Conservation (phyloP, 2,113 vertebrate genomes). For the Hylia prasina region DNA sequence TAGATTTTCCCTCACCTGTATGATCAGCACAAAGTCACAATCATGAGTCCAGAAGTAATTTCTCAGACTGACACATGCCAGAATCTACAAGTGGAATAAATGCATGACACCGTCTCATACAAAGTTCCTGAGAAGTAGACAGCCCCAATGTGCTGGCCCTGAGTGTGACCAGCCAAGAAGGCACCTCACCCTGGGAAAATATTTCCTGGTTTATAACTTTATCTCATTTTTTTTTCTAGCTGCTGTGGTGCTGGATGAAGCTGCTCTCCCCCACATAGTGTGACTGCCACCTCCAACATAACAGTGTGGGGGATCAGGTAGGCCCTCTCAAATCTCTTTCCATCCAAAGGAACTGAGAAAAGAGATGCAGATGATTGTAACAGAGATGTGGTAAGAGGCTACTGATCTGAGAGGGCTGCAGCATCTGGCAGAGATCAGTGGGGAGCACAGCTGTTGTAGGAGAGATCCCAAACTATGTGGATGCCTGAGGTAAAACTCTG, state of each 20-base stretch:
- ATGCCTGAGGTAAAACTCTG: not conserved
- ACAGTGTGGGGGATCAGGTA: accelerated
- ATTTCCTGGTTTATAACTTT: not conserved
- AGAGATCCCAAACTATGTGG: not conserved
- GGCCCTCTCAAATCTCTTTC: not conserved
- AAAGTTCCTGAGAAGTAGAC: not conserved
- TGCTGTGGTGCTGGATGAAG: not conserved
- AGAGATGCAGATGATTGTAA: not conserved
- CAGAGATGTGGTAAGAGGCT: not conserved
- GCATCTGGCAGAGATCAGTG: not conserved
- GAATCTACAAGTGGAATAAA: not conserved
- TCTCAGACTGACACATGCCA: not conserved
- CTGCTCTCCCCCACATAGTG: not conserved
- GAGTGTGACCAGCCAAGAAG: not conserved
- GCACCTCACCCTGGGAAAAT: not conserved
- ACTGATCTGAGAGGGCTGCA: not conserved
- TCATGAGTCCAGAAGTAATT: not conserved
- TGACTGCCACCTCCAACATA: not conserved
- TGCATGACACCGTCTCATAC: not conserved
- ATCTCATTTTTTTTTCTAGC: not conserved
- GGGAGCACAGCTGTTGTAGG: not conserved
- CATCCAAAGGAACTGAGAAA: not conserved
- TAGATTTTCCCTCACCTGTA: not conserved
- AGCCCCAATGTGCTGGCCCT: not conserved
- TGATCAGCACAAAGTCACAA: not conserved